Evolutionary conservation across 1,140 invertebrate genomes (phyloP), one percentile per base, ranked within the genome.

Genomic region (Medauroidea extradentata): DNA sequence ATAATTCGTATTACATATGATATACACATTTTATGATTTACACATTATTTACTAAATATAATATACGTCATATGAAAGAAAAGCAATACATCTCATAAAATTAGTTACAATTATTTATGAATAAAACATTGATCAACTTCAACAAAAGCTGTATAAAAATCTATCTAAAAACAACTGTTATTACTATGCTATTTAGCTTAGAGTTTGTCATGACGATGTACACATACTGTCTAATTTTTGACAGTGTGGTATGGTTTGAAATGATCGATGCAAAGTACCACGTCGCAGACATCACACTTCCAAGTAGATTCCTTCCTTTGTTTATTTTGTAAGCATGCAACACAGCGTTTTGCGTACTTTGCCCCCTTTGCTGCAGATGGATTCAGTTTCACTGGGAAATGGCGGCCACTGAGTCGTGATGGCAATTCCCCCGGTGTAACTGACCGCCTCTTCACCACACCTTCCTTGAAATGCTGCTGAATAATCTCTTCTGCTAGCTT

Each of bases 351-450:
- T 49, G 38, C 58, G 5, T 51, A 59, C 57, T 43, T 59, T 13
- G 52, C 51, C 1, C 51, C 56, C 16, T 51, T 64, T 62, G 60
- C 60, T 16, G 7, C 13, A 5, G 53, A 61, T 54, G 3, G 2
- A 56, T 48, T 50, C 56, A 61, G 55, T 42, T 55, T 49, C 60
- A 58, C 21, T 50, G 56, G 52, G 54, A 64, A 64, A 62, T 64
- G 62, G 34, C 60, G 24, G 54, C 55, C 55, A 62, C 59, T 61
- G 41, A 48, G 57, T 59, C 62, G 39, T 14, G 60, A 39, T n/a
- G 44, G 59, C 27, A 0, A 52, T 51, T 57, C 56, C 43, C 49
- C 59, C 57, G 58, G 55, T 21, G 59, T 57, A 8, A 56, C 48
- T 23, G 2, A 55, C 34, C 16, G 25, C 58, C 54, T 56, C 43